Evolutionary conservation across 2,797 vertebrate genomes (phyloP), one percentile per base, ranked within the genome.

Genomic region (Champsocephalus gunnari): DNA sequence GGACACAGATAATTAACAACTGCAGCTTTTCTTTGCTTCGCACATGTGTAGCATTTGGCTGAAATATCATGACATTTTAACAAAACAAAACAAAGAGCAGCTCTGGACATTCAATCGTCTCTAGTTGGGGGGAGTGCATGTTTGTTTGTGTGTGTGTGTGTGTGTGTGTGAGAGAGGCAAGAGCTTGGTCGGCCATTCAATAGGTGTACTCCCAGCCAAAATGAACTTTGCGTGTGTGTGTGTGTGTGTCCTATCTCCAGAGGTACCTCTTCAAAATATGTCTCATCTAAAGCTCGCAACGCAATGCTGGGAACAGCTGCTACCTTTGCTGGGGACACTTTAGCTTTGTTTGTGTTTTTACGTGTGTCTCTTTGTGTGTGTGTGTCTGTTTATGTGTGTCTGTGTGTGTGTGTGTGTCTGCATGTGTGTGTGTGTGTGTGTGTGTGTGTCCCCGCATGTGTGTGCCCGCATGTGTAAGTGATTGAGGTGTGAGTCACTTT

Each of bases 401-500:
- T 63, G 60, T 66, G 44, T 71, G 68, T 57, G 50, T 58, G 64
- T 55, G 47, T 47, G 32, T 19, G 49, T 43, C 12, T 13, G 28
- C 50, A 19, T 28, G 24, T 28, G 24, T 24, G 24, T 24, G 3
- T 24, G 24, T 24, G 24, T 43, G 47, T 48, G 47, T 59, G 50
- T 53, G 57, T 47, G 48, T 47, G 45, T 41, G n/a, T n/a, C n/a
- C n/a, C 32, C 17, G 48, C 41, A 9, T 24, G 34, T 44, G 9
- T 54, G 38, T 54, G 28, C 59, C 50, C 47, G 50, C 48, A 38
- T 54, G 51, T 47, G 64, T n/a, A 74, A 82, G 82, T 64, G 71
- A 84, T 41, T 56, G 66, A 71, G 59, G 69, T 74, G 54, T 89
- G 86, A 91, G 66, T 91, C 90, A 87, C 76, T 90, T 79, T 90